Base-by-base conservation (phyloP, 2,113 vertebrate genomes). In the Dendropsophus ebraccatus region DNA sequence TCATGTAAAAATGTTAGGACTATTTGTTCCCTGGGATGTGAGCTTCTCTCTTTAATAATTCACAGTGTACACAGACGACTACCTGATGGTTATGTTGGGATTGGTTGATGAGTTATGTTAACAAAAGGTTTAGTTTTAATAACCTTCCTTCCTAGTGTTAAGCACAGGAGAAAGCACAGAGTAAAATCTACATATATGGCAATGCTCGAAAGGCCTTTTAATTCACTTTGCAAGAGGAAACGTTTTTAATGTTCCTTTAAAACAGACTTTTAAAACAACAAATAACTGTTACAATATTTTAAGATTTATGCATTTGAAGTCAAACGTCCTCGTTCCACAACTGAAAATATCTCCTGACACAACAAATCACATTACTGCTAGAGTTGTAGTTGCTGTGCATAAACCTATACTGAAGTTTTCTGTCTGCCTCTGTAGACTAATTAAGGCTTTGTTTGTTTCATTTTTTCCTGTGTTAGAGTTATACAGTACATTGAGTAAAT, bases 181-280 rank as follows among this genome's bases (percentile, higher is more conserved):
- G 21, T 28, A 16, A 81, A 73, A 81, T 73, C 65, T 86, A 81
- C 84, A 60, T 86, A 81, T 86, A 86, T 60, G 84, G 84, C n/a
- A 80, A 81, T 81, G 84, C 72, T 56, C 50, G 47, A 86, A 32
- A 47, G 62, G 49, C 49, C 50, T 32, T 45, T 28, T 56, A 21
- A 25, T 41, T 69, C 21, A 52, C n/a, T 78, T 65, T 62, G 28
- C 23, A 30, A 47, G 52, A 49, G 21, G 47, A 50, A 49, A 1
- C 35, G 35, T 58, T 78, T 75, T 25, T 47, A 49, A 49, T 49
- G 41, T 45, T 49, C 37, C 16, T 73, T 45, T 19, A 41, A 50
- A 50, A 50, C 19, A 49, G 41, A 4, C 72, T 49, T 41, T 73
- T 74, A 41, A 28, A 75, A 7, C 45, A 52, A 52, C 14, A 76